Evolutionary conservation across 2,888 invertebrate genomes (phyloP).

Genomic region (Tuta absoluta): DNA sequence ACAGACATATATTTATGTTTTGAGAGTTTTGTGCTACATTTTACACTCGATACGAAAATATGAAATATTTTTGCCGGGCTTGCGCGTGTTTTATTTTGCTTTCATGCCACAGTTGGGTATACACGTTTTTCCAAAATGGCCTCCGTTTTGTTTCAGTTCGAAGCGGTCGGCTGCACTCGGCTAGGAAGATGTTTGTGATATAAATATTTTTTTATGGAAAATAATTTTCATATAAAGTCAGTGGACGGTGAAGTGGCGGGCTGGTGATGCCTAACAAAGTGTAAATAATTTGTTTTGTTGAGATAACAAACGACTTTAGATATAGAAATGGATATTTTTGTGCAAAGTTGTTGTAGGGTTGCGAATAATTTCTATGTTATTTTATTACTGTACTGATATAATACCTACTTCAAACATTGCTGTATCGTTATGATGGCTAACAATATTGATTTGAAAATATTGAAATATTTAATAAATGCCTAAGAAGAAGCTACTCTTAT

Average conservation of each 20-base stretch:
- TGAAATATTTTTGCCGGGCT: conserved; percentile 1
- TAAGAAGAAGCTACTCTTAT: conserved; percentile 10
- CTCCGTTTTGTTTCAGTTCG: conserved; percentile 60
- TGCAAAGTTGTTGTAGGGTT: conserved; percentile 59
- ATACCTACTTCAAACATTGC: neutral
- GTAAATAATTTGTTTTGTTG: conserved; percentile 61
- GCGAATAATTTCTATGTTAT: conserved; percentile 44
- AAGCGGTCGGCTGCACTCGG: conserved; percentile 70
- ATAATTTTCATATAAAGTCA: conserved; percentile 74
- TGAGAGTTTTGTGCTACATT: neutral
- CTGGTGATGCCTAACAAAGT: conserved; percentile 53
- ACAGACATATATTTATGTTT: neutral
- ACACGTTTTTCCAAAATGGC: conserved; percentile 17
- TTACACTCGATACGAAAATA: conserved; percentile 7
- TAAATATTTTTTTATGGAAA: conserved; percentile 77
- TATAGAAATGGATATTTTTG: conserved; percentile 61
- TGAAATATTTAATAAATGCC: neutral
- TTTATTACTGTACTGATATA: conserved; percentile 15
- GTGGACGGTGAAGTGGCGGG: conserved; percentile 48
- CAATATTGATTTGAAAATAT: neutral
- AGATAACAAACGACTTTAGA: conserved; percentile 47
- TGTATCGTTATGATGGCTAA: neutral
- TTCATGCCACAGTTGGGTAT: conserved; percentile 17
- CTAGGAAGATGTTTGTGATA: conserved; percentile 70
- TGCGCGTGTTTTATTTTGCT: neutral